A percentile compares a stretch with the other conserved stretches of the same genome.
phyloP scores from a whole-genome alignment of 1,140 invertebrate genomes.

The Pteromalus puparum region DNA sequence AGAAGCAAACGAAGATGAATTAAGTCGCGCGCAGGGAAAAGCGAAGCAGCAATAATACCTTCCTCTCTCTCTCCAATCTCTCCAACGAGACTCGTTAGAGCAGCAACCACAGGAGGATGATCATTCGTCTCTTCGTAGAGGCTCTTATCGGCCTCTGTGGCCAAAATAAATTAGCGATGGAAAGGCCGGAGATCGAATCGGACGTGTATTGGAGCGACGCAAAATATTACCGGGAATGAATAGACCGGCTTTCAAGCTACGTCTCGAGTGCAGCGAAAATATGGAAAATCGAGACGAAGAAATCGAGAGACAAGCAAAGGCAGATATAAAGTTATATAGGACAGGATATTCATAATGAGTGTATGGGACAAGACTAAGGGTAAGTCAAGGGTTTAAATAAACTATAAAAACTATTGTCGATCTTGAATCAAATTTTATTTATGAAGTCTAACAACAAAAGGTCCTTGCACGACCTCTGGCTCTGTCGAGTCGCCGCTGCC shows the following conservation, averaged over 20 bases:
- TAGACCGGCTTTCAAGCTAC: slow-evolving; percentile 43
- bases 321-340: not conserved
- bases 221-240: slow-evolving; percentile 18
- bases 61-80: not conserved
- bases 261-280: not conserved
- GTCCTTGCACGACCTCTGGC: no score
- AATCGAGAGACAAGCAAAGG: not conserved
- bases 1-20: slow-evolving; percentile 41
- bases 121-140: slow-evolving; percentile 27
- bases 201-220: slow-evolving; percentile 1
- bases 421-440: no score
- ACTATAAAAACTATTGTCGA: no score
- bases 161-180: slow-evolving; percentile 37
- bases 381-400: no score
- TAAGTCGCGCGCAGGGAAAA: slow-evolving; percentile 16
- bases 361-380: no score
- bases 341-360: slow-evolving; percentile 22
- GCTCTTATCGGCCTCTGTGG: slow-evolving; percentile 6
- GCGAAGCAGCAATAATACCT: slow-evolving; percentile 31
- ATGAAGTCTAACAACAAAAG: no score
- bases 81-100: slow-evolving; percentile 18
- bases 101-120: not conserved
- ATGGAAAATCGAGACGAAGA: not conserved
- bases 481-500: no score
- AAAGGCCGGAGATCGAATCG: not conserved